Conservation (phyloP, 2,113 vertebrate species). For the Henicopernis longicauda region DNA sequence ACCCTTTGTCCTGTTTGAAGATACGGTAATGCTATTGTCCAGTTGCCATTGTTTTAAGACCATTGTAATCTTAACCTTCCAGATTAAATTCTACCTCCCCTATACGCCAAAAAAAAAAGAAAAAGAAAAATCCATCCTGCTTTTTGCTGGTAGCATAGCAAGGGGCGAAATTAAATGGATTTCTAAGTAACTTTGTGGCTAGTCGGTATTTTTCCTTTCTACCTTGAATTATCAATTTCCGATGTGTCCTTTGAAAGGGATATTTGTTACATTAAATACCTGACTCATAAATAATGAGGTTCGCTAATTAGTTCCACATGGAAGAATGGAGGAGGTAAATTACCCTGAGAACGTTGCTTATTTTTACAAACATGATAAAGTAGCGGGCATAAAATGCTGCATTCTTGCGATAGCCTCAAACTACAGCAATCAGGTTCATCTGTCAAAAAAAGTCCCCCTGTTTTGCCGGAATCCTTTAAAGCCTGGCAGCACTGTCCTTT, state of each 20-base stretch:
- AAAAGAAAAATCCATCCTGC: neutral
- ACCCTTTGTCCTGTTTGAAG: slow-evolving; percentile 49
- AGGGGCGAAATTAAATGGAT: neutral
- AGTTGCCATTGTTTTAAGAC: slow-evolving; percentile 37
- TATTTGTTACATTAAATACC: slow-evolving; percentile 61
- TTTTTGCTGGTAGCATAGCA: neutral
- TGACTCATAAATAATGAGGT: slow-evolving; percentile 57
- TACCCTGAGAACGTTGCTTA: slow-evolving; percentile 39
- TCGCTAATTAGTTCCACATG: slow-evolving; percentile 65
- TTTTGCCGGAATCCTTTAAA: neutral
- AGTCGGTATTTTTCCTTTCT: neutral
- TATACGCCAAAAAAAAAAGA: neutral
- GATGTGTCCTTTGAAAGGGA: slow-evolving; percentile 24
- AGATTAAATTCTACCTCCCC: neutral
- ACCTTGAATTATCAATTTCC: slow-evolving; percentile 42
- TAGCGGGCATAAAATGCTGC: slow-evolving; percentile 1
- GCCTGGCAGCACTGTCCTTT: neutral
- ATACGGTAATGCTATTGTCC: slow-evolving; percentile 40
- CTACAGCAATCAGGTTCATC: slow-evolving; percentile 15
- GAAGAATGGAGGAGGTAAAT: slow-evolving; percentile 45
- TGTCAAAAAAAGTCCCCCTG: neutral
- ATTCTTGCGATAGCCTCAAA: slow-evolving; percentile 8
- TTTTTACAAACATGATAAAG: slow-evolving; percentile 58
- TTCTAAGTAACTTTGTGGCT: neutral
- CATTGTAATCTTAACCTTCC: neutral